Base-by-base conservation (phyloP, 2,888 invertebrate species). In the Sphecodes monilicornis region DNA sequence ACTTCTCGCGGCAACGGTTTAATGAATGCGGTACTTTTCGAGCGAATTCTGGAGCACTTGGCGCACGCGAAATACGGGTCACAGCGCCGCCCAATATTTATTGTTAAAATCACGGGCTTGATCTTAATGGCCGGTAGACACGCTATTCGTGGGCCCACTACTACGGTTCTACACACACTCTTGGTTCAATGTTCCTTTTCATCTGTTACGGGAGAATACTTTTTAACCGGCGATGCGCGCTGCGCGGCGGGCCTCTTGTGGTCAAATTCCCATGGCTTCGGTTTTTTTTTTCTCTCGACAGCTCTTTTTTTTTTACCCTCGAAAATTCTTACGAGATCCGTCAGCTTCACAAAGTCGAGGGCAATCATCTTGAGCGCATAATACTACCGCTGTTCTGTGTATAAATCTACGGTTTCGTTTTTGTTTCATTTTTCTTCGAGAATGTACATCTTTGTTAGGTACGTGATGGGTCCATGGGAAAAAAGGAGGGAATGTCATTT, bases 11-110 rank as follows among this genome's bases (percentile, higher is more conserved):
- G 4, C 60, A 60, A 60, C 60, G 6, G 6, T 16, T 29, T 60
- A 60, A 60, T 60, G 60, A 60, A 29, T 32, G 64, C 64, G 29
- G 64, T 18, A 16, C 13, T 66, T 66, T 32, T 36, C 36, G 66
- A 43, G 43, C 60, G 50, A 74, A 70, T 68, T 64, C 32, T 70
- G 46, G 29, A 70, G 57, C 50, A 57, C 39, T 57, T 13, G 54
- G 54, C 29, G 64, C 71, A 81, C 68, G 81, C 72, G 76, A 83
- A 83, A 83, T 83, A 41, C 83, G n/a, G 76, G 83, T 76, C 76
- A 76, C n/a, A 76, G 81, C 69, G 60, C 82, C 72, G 76, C 11
- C 68, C 72, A 72, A 81, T 81, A 82, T 80, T 83, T 81, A 83
- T 69, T 82, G 73, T 76, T 60, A 57, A 76, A 68, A 76, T 76